Conservation (phyloP, 1,140 invertebrate species). For the Panulirus ornatus region DNA sequence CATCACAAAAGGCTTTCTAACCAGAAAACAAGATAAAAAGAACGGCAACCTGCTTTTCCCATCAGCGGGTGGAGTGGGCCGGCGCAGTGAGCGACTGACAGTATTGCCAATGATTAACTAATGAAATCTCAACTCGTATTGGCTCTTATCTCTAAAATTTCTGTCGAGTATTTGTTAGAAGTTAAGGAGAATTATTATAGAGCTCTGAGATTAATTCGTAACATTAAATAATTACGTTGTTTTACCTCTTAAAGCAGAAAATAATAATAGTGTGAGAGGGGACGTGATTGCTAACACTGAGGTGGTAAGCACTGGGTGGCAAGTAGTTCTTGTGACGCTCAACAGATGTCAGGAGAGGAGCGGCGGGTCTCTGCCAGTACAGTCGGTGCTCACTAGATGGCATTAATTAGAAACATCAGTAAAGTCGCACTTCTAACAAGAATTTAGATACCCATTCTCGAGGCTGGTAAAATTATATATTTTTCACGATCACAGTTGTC, state of each 20-base stretch:
- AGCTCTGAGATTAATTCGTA: too few species aligned
- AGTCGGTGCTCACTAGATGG: neutral
- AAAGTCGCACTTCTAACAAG: too few species aligned
- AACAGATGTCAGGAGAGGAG: constrained; percentile 50
- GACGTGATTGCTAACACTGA: constrained; percentile 12
- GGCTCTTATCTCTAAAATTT: neutral
- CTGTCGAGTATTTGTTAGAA: neutral
- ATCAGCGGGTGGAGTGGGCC: constrained; percentile 65
- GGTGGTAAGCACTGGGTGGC: neutral
- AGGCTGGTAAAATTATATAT: too few species aligned
- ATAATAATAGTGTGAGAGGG: neutral
- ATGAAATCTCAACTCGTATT: neutral
- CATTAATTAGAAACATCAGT: neutral
- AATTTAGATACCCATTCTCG: too few species aligned
- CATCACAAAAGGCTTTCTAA: neutral
- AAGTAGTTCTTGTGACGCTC: neutral
- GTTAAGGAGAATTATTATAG: neutral
- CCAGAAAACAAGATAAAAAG: constrained; percentile 42
- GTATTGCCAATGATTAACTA: constrained; percentile 46
- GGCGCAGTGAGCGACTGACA: constrained; percentile 58
- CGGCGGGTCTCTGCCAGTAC: constrained; percentile 3
- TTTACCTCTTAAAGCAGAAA: neutral
- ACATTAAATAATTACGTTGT: too few species aligned
- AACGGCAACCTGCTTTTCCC: constrained; percentile 64
- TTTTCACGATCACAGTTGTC: too few species aligned